These are phyloP conservation scores for Goniozus legneri DNA, from an alignment of 1,140 invertebrate species.

Conservation along the genomic window DNA sequence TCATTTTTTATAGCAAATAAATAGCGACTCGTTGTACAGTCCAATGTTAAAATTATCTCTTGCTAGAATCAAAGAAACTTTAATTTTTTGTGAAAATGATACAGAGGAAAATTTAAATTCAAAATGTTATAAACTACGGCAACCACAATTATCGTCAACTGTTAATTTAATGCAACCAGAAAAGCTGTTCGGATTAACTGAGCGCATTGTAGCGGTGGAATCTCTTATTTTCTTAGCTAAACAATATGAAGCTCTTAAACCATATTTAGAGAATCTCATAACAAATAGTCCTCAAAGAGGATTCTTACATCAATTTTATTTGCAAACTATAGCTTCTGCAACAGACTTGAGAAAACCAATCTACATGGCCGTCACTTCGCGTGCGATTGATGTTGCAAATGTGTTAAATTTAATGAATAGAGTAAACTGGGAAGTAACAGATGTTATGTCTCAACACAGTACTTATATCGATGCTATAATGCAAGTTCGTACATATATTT, in stretches of 20 bases:
- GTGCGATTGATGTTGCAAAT: conserved; percentile 74
- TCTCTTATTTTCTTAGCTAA: conserved; percentile 85
- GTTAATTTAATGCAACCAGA: conserved; percentile 71
- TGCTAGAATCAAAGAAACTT: conserved; percentile 71
- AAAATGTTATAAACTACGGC: conserved; percentile 52
- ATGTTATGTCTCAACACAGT: conserved; percentile 94
- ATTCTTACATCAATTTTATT: conserved; percentile 69
- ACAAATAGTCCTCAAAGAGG: conserved; percentile 38
- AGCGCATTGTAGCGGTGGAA: conserved; percentile 87
- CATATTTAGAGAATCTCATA: conserved; percentile 77
- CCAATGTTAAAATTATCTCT: conserved; percentile 70
- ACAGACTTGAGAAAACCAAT: conserved; percentile 76
- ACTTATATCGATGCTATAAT: conserved; percentile 77
- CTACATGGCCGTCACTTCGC: conserved; percentile 78
- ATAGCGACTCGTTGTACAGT: conserved; percentile 60
- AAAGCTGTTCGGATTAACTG: conserved; percentile 75
- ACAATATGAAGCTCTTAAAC: conserved; percentile 80
- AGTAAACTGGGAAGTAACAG: conserved; percentile 94
- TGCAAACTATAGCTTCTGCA: conserved; percentile 67
- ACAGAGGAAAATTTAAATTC: conserved; percentile 34
- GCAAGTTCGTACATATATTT: conserved; percentile 54
- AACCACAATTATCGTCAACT: conserved; percentile 66
- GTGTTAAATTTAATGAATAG: conserved; percentile 81
- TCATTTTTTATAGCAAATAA: conserved; percentile 40
- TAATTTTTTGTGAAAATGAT: conserved; percentile 53